Conservation (phyloP, 2,113 vertebrate genomes). For the Macquaria ambigua region DNA sequence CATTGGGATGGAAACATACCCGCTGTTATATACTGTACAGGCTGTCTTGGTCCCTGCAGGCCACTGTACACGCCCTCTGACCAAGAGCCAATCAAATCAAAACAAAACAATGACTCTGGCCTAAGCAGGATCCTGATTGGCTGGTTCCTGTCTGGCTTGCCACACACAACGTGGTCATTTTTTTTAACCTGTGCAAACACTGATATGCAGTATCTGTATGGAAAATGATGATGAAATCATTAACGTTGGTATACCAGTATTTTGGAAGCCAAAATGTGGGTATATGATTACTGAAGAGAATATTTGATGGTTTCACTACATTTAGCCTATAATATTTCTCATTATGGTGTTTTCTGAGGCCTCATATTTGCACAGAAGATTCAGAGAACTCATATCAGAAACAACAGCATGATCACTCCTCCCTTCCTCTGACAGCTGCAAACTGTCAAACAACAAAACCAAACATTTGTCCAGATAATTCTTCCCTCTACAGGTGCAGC, state of each 20-base stretch:
- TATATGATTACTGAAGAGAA: neutral
- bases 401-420: neutral
- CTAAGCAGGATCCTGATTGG: constrained; percentile 40
- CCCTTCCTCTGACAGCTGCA: neutral
- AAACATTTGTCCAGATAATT: neutral
- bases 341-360: neutral
- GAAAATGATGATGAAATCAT: neutral
- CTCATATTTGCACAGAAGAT: neutral
- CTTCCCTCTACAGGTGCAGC: neutral
- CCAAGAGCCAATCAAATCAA: constrained; percentile 63
- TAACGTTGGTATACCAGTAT: neutral
- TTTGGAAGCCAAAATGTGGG: neutral
- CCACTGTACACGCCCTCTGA: constrained; percentile 26
- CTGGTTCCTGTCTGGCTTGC: neutral
- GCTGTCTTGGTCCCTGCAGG: constrained; percentile 37
- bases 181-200: constrained; percentile 2
- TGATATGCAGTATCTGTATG: neutral
- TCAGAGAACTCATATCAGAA: neutral
- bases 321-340: neutral
- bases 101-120: constrained; percentile 36
- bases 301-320: neutral
- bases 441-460: neutral
- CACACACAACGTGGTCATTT: neutral
- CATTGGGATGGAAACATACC: neutral
- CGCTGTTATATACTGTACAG: constrained; percentile 56